Percentiles rank a stretch among this genome's conserved stretches.
Conservation (phyloP, 2,113 vertebrate species). For the Phycodurus eques region DNA sequence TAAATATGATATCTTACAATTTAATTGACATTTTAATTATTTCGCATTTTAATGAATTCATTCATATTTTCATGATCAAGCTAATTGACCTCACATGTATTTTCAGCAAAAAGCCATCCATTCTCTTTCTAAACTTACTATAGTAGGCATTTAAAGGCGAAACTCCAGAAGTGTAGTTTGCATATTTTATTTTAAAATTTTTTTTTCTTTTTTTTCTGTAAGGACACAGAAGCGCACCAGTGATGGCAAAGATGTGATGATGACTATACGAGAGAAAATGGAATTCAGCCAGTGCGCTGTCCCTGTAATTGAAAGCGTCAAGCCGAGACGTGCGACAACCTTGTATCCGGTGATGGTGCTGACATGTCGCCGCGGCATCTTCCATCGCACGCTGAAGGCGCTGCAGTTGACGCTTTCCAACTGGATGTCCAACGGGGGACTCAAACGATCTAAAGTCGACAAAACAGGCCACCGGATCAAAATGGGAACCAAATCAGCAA, state of each 20-base stretch:
- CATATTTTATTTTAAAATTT: neutral
- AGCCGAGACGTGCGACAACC: conserved; percentile 52
- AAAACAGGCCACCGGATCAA: neutral
- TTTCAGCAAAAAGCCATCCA: neutral
- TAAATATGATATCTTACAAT: neutral
- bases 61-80: neutral
- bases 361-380: conserved; percentile 80
- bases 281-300: neutral
- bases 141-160: neutral
- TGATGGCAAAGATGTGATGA: neutral
- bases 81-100: too few relatives aligned
- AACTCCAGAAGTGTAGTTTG: neutral
- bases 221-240: neutral
- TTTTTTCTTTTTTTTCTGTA: neutral
- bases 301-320: neutral
- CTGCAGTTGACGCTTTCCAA: conserved; percentile 90
- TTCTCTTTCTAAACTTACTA: neutral
- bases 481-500: neutral
- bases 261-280: neutral
- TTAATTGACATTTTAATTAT: neutral
- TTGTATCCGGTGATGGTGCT: conserved; percentile 84
- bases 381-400: conserved; percentile 85
- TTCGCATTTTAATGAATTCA: neutral
- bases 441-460: conserved; percentile 79
- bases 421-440: conserved; percentile 83